Evolutionary conservation across 2,797 vertebrate genomes (phyloP), one percentile per base, ranked within the genome.

Genomic region (Sebastes variabilis): DNA sequence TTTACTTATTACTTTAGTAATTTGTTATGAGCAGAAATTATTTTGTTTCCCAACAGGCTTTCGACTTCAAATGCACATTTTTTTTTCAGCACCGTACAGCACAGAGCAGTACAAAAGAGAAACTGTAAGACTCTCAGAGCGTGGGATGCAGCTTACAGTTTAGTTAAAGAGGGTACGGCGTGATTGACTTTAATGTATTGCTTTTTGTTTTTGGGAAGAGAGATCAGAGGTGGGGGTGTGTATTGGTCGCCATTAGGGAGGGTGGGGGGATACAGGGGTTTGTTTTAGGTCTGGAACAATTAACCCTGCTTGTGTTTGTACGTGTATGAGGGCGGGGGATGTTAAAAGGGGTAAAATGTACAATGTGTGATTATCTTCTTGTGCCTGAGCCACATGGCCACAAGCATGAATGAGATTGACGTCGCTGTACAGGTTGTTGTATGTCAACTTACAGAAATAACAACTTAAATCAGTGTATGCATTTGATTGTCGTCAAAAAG

Each of bases 41-140:
- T 55, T 67, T 66, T 67, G 27, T 38, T 73, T 77, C 59, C 65
- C 61, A 73, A 49, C 32, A 27, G 29, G n/a, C 8, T 61, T 72
- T 73, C 2, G 1, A 38, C 58, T 58, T 62, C 6, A 58, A 52
- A 67, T 14, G 8, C 27, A 20, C 1, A 6, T n/a, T 55, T 9
- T 36, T 36, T 54, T n/a, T 29, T 38, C 7, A 10, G 29, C 24
- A 25, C 13, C 10, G 4, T 13, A 10, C 6, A 62, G 3, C 12
- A 34, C 8, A 60, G 4, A 64, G 29, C n/a, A 24, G 66, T 18
- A 59, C 14, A 42, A 59, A 60, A 66, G 11, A 4, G 8, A 66
- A 61, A 42, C 14, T 24, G 46, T 18, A 25, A 55, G 25, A 2
- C 22, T 16, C 22, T 16, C 46, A 49, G 46, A 20, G 46, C 46